phyloP scores from a whole-genome alignment of 1,140 invertebrate species.

The Cydia amplana region DNA sequence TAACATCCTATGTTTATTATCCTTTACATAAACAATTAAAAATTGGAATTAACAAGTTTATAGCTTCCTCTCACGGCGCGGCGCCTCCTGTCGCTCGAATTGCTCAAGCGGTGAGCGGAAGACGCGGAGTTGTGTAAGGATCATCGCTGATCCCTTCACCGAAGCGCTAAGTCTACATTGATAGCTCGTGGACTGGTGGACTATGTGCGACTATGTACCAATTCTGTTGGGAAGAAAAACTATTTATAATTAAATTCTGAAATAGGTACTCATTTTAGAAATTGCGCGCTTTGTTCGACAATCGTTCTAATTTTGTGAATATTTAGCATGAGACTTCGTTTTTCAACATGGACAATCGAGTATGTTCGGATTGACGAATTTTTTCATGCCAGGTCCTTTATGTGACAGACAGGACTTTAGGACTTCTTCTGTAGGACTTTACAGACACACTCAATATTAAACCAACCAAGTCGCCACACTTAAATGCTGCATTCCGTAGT shows the following conservation, averaged over 20 bases:
- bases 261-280: no score
- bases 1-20: background rate
- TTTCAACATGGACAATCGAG: no score
- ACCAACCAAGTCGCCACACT: no score
- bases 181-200: background rate
- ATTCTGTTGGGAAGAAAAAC: background rate
- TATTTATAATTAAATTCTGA: no score
- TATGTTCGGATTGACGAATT: no score
- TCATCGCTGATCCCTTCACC: slow-evolving; percentile 58
- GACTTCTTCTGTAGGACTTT: no score
- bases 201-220: background rate
- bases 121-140: slow-evolving; percentile 54
- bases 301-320: no score
- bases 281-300: no score
- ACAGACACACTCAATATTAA: no score
- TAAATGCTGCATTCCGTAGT: background rate
- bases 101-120: slow-evolving; percentile 63
- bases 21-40: background rate
- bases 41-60: background rate
- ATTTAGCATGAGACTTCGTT: no score
- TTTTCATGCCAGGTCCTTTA: no score
- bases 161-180: slow-evolving; percentile 34
- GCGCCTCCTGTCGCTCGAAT: slow-evolving; percentile 40
- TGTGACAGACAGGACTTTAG: no score
- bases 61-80: background rate